Percentiles rank a stretch among this genome's conserved stretches.
These are phyloP conservation scores for Astur gentilis DNA, from an alignment of 2,113 vertebrate genomes.

Conservation along the genomic window DNA sequence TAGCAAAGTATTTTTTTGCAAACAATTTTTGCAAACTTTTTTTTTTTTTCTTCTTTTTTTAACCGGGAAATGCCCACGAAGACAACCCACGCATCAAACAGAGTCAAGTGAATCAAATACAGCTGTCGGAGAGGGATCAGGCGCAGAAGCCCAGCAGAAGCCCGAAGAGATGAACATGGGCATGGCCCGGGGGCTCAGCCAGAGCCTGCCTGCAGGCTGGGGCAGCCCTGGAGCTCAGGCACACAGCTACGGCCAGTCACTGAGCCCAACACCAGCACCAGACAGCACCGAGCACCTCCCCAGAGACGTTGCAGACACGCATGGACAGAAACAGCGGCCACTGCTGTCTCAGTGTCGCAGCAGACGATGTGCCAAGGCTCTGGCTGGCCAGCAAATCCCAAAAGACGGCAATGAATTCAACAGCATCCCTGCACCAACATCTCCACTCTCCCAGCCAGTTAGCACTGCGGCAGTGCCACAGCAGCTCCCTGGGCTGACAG, in stretches of 20 bases:
- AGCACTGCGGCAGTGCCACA: not conserved
- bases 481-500: not conserved
- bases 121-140: fast-evolving
- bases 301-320: not conserved
- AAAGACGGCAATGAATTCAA: not conserved
- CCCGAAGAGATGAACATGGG: not conserved
- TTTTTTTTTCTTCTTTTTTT: not conserved
- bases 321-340: not conserved
- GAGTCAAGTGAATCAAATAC: not conserved
- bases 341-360: not conserved
- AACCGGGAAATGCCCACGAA: not conserved
- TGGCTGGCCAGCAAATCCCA: not conserved
- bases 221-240: not conserved
- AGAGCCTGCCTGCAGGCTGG: slow-evolving; percentile 35
- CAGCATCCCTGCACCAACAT: not conserved
- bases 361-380: not conserved
- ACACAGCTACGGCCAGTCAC: not conserved
- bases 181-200: not conserved
- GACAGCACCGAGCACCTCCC: not conserved
- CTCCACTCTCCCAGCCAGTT: not conserved
- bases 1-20: not conserved
- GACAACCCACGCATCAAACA: not conserved
- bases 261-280: not conserved
- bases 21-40: not conserved
- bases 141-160: not conserved